These are phyloP conservation scores for Streptopelia turtur DNA, from an alignment of 2,797 vertebrate species.

Conservation along the genomic window DNA sequence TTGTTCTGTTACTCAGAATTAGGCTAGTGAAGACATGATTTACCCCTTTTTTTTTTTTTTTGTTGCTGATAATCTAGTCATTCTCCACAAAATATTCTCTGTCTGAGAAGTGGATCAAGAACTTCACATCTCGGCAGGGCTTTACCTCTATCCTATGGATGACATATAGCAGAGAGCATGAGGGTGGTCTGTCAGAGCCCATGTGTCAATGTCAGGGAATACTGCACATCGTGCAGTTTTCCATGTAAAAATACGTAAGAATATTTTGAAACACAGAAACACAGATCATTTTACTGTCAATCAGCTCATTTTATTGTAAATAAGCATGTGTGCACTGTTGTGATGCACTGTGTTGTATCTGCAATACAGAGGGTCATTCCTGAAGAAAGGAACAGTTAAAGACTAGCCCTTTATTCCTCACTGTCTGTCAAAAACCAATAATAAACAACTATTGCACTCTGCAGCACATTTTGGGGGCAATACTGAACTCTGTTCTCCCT, in stretches of 20 bases:
- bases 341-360: neutral
- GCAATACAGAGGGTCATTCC: neutral
- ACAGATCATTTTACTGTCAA: neutral
- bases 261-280: neutral
- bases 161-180: neutral
- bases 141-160: neutral
- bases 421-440: neutral
- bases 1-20: constrained; percentile 10
- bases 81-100: neutral
- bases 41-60: neutral
- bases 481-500: neutral
- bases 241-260: neutral
- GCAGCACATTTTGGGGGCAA: neutral
- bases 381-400: neutral
- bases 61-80: neutral
- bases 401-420: neutral
- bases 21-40: neutral
- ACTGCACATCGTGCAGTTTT: neutral
- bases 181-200: neutral
- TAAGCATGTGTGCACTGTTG: neutral
- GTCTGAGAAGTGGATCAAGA: neutral
- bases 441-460: neutral
- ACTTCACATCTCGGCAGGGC: constrained; percentile 6
- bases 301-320: neutral
- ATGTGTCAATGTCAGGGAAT: neutral